Conservation (phyloP, 2,113 vertebrate species). For the Chaenogobius annularis region DNA sequence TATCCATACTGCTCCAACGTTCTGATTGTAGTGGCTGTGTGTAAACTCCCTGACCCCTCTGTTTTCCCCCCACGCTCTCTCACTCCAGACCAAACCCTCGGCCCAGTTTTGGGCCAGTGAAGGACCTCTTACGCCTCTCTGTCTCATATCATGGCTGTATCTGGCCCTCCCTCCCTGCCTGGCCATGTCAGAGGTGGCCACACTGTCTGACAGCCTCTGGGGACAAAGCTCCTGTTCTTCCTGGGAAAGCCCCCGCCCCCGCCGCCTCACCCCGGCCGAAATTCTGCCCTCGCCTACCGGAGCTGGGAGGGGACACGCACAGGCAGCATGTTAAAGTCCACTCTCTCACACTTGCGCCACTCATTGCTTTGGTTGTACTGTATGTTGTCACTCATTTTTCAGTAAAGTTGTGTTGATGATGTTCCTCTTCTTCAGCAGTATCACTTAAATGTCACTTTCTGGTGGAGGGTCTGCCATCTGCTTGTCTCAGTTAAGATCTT, state of each 20-base stretch:
- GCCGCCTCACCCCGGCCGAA: constrained; percentile 42
- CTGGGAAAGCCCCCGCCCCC: constrained; percentile 74
- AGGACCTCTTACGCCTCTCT: constrained; percentile 1
- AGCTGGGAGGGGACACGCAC: constrained; percentile 31
- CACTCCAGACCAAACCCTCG: constrained; percentile 28
- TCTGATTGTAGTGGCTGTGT: background rate
- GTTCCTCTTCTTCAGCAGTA: no score
- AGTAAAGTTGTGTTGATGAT: background rate
- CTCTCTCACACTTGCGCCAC: background rate
- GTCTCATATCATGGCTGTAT: constrained; percentile 18
- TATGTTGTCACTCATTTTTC: background rate
- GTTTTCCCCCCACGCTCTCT: background rate
- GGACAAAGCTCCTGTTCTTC: constrained; percentile 79
- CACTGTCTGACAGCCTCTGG: constrained; percentile 72
- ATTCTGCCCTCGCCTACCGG: constrained; percentile 76
- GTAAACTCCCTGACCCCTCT: constrained; percentile 17
- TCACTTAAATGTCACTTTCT: no score
- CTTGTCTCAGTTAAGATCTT: no score
- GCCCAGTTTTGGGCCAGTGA: constrained; percentile 31
- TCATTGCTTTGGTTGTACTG: background rate
- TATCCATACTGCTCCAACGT: no score
- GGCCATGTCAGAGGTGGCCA: constrained; percentile 67
- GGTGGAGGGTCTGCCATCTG: no score
- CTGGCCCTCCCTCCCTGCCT: constrained; percentile 15
- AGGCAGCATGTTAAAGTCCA: background rate